Conservation (phyloP, 2,113 vertebrate genomes). For the Oncorhynchus nerka region DNA sequence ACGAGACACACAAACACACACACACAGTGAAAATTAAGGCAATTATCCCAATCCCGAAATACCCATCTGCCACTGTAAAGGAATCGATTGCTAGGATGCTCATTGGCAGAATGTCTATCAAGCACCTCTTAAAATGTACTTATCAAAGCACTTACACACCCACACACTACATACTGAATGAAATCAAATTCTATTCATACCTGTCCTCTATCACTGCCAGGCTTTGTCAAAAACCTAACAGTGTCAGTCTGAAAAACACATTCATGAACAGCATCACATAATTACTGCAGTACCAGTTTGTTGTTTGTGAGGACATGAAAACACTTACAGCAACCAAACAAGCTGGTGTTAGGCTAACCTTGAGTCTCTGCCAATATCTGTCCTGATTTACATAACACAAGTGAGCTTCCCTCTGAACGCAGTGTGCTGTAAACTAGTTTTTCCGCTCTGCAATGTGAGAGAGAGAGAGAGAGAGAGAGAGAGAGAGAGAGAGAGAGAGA, state of each 20-base stretch:
- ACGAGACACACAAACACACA: not conserved
- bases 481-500: too few species aligned
- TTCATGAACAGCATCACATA: constrained; percentile 7
- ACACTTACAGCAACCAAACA: constrained; percentile 51
- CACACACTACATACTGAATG: not conserved
- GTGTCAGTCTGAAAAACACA: constrained; percentile 4
- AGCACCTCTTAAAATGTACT: not conserved
- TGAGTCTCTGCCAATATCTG: constrained; percentile 58
- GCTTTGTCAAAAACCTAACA: not conserved
- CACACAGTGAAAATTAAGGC: not conserved
- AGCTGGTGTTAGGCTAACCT: constrained; percentile 66
- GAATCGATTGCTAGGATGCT: too few species aligned
- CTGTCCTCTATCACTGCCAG: not conserved
- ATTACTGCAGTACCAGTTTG: constrained; percentile 3
- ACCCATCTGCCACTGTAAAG: too few species aligned
- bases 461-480: not conserved
- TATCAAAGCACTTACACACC: not conserved
- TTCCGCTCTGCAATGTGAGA: not conserved
- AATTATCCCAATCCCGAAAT: too few species aligned
- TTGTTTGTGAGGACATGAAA: constrained; percentile 43
- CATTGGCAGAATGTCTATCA: not conserved
- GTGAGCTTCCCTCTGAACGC: constrained; percentile 43
- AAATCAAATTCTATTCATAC: not conserved
- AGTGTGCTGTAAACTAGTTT: constrained; percentile 41
- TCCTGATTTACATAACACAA: constrained; percentile 65